phyloP scores from a whole-genome alignment of 1,140 invertebrate species.

The Mizuhopecten yessoensis region DNA sequence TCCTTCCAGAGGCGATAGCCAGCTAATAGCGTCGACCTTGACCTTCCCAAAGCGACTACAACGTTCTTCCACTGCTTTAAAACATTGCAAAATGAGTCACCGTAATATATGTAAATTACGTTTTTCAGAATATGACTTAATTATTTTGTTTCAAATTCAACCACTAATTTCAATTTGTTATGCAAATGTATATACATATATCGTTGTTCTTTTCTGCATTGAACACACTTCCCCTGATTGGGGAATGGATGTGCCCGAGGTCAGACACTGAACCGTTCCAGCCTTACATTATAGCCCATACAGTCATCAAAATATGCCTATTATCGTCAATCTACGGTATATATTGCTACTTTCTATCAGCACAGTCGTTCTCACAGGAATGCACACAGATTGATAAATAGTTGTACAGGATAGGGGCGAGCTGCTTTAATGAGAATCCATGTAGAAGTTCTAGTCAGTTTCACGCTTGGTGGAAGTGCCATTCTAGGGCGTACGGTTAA shows the following conservation, averaged over 20 bases:
- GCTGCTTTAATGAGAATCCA: constrained; percentile 37
- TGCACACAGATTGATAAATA: not conserved
- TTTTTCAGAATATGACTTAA: too few relatives aligned
- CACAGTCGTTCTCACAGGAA: not conserved
- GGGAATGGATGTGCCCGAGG: not conserved
- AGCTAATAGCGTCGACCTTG: too few relatives aligned
- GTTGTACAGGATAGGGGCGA: constrained; percentile 26
- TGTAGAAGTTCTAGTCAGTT: constrained; percentile 11
- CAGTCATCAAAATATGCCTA: not conserved
- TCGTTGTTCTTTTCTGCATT: too few relatives aligned
- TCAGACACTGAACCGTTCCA: not conserved
- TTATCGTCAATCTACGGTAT: not conserved
- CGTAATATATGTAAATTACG: too few relatives aligned
- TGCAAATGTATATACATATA: too few relatives aligned
- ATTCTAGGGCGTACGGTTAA: not conserved
- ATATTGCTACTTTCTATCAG: not conserved
- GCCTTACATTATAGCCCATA: not conserved
- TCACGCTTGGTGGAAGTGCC: constrained; percentile 30
- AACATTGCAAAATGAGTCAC: too few relatives aligned
- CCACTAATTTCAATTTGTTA: too few relatives aligned
- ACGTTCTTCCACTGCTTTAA: too few relatives aligned
- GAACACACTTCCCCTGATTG: not conserved
- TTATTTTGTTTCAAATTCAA: too few relatives aligned
- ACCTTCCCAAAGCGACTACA: too few relatives aligned
- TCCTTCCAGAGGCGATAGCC: too few relatives aligned